phyloP scores from a whole-genome alignment of 2,888 invertebrate genomes.

The Eurytoma adleriae region DNA sequence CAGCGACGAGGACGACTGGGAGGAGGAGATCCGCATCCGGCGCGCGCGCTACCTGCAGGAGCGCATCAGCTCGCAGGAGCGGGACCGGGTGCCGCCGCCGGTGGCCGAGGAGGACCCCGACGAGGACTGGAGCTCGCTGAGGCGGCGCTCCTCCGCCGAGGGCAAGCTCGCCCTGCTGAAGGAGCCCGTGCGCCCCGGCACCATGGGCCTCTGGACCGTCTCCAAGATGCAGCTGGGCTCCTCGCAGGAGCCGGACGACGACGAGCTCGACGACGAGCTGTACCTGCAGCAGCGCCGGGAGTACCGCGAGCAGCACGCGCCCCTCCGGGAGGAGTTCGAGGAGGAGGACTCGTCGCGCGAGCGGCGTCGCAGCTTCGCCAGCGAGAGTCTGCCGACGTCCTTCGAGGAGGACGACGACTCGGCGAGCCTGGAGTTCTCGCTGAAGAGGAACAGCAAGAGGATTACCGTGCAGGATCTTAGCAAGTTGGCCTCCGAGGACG shows the following conservation, averaged over 20 bases:
- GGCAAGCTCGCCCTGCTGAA: slow-evolving; percentile 71
- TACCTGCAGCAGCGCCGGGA: slow-evolving; percentile 61
- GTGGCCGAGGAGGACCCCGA: slow-evolving; percentile 58
- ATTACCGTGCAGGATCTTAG: slow-evolving; percentile 71
- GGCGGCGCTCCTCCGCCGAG: slow-evolving; percentile 72
- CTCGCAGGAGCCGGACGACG: slow-evolving; percentile 69
- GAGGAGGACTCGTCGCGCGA: slow-evolving; percentile 63
- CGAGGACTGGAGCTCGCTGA: slow-evolving; percentile 64
- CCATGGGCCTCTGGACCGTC: slow-evolving; percentile 72
- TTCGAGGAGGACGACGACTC: slow-evolving; percentile 67
- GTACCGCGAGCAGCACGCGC: slow-evolving; percentile 64
- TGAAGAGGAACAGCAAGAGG: slow-evolving; percentile 67
- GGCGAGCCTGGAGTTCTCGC: slow-evolving; percentile 64
- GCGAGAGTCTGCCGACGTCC: slow-evolving; percentile 66
- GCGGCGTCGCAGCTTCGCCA: slow-evolving; percentile 62
- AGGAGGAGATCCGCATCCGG: slow-evolving; percentile 67
- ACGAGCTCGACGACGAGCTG: slow-evolving; percentile 52
- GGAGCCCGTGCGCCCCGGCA: slow-evolving; percentile 65
- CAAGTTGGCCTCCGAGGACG: slow-evolving; percentile 65
- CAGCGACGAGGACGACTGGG: slow-evolving; percentile 73
- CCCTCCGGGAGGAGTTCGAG: slow-evolving; percentile 62
- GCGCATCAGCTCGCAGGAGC: slow-evolving; percentile 61
- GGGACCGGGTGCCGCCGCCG: slow-evolving; percentile 45
- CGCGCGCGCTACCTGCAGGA: slow-evolving; percentile 66
- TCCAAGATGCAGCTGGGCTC: slow-evolving; percentile 69